Conservation (phyloP, 1,140 invertebrate genomes). For the Ctenoplectra terminalis region DNA sequence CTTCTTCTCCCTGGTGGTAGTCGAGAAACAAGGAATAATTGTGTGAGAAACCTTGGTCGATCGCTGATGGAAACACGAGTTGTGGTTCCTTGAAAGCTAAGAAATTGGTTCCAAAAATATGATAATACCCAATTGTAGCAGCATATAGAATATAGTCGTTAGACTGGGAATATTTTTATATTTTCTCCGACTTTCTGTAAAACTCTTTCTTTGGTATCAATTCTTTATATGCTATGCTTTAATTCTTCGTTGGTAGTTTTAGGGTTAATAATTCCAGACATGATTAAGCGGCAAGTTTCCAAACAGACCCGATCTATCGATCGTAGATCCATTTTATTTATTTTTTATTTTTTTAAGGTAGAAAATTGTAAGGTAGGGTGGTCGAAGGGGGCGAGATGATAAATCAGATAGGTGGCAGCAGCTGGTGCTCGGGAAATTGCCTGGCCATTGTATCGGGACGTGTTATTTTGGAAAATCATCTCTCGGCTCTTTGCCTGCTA, state of each 20-base stretch:
- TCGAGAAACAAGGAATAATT: conserved; percentile 7
- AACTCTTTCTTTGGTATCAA: too few relatives aligned
- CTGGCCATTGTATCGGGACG: conserved; percentile 70
- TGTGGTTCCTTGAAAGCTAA: too few relatives aligned
- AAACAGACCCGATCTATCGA: neutral
- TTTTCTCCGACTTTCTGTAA: too few relatives aligned
- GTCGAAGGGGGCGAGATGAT: conserved; percentile 64
- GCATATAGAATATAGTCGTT: too few relatives aligned
- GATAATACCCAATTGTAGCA: too few relatives aligned
- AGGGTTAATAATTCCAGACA: too few relatives aligned
- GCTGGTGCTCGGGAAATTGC: conserved; percentile 78
- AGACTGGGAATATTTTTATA: too few relatives aligned
- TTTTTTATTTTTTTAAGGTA: too few relatives aligned
- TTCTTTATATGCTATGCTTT: too few relatives aligned
- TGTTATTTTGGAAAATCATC: conserved; percentile 82
- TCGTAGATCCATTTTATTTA: neutral
- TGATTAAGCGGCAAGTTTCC: neutral
- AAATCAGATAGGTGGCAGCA: conserved; percentile 80
- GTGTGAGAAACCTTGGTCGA: neutral
- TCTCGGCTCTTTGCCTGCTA: conserved; percentile 78
- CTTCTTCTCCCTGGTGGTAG: neutral
- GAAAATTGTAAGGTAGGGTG: neutral
- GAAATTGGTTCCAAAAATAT: too few relatives aligned
- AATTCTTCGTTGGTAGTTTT: too few relatives aligned
- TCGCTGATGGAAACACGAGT: too few relatives aligned